Evolutionary conservation across 2,113 vertebrate species (phyloP).

Genomic region (Oncorhynchus masou): DNA sequence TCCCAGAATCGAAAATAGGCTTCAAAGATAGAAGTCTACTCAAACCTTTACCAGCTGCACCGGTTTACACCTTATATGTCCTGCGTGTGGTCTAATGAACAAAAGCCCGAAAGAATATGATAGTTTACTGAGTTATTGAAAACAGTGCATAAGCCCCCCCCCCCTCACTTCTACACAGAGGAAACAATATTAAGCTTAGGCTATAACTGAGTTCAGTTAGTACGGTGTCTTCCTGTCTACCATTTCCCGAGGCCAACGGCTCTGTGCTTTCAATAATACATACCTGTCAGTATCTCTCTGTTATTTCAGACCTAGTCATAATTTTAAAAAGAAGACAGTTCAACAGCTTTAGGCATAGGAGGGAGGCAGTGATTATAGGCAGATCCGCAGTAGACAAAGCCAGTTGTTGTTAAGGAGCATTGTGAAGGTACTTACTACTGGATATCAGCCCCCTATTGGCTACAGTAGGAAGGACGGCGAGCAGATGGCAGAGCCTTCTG

Average conservation of each 20-base stretch:
- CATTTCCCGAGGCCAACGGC: neutral
- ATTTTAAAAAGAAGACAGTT: neutral
- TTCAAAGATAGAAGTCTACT: too few relatives aligned
- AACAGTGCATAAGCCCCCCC: too few relatives aligned
- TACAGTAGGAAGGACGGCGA: neutral
- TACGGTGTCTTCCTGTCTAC: neutral
- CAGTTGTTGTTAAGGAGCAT: neutral
- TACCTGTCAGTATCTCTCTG: neutral
- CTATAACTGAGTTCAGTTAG: neutral
- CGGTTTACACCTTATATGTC: too few relatives aligned
- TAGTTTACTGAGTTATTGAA: too few relatives aligned
- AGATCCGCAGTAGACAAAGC: neutral
- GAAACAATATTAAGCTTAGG: too few relatives aligned
- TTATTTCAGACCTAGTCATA: neutral
- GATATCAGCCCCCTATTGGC: conserved; percentile 19
- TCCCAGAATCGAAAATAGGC: too few relatives aligned
- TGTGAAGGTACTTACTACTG: conserved; percentile 20
- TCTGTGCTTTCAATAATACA: neutral
- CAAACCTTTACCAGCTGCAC: too few relatives aligned
- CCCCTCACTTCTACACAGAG: too few relatives aligned
- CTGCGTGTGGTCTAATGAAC: too few relatives aligned
- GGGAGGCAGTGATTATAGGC: neutral
- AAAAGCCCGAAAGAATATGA: too few relatives aligned
- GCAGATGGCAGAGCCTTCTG: conserved; percentile 73
- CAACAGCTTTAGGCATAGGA: neutral